phyloP scores from a whole-genome alignment of 2,113 vertebrate genomes.

The Phrynosoma blainvillii region DNA sequence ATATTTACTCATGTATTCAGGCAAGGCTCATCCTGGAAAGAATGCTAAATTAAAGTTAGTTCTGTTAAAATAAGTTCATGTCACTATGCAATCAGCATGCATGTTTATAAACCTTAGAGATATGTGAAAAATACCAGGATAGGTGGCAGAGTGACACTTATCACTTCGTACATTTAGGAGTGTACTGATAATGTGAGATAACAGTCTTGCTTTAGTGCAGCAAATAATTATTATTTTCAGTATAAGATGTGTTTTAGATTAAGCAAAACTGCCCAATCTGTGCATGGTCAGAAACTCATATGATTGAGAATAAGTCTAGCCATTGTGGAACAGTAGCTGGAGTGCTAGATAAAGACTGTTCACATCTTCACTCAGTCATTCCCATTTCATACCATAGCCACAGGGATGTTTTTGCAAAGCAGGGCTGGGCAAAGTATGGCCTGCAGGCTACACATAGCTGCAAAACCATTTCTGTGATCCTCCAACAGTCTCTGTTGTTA shows the following conservation, averaged over 20 bases:
- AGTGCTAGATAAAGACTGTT: neutral
- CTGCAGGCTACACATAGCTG: too few relatives aligned
- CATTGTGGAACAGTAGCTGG: neutral
- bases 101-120: conserved; percentile 20
- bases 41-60: conserved; percentile 4
- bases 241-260: neutral
- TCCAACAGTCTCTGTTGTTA: too few relatives aligned
- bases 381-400: neutral
- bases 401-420: too few relatives aligned
- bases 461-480: too few relatives aligned
- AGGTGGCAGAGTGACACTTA: conserved; percentile 37
- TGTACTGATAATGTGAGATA: conserved; percentile 34
- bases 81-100: conserved; percentile 5
- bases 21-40: neutral
- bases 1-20: neutral
- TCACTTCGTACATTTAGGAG: conserved; percentile 21
- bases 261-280: neutral
- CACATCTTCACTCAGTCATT: neutral
- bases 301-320: neutral
- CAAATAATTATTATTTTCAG: conserved; percentile 24
- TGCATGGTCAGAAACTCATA: neutral
- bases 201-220: conserved; percentile 19
- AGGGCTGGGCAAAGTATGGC: too few relatives aligned
- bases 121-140: conserved; percentile 29
- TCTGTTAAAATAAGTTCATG: neutral